phyloP scores from a whole-genome alignment of 2,797 vertebrate species.

The Phoxinus dragarum region DNA sequence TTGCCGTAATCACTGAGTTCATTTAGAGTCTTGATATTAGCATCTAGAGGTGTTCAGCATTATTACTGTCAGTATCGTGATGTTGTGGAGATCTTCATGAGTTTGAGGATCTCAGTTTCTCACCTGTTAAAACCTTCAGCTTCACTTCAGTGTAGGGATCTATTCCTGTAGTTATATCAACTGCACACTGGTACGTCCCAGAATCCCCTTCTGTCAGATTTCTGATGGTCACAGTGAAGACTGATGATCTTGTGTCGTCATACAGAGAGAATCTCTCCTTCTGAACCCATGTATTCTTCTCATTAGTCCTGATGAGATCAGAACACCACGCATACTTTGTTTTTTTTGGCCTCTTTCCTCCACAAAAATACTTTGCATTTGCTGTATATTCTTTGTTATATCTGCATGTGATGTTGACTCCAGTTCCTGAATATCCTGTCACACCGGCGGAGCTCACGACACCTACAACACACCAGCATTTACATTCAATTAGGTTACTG shows the following conservation, averaged over 20 bases:
- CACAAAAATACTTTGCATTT: slow-evolving; percentile 55
- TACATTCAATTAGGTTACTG: too few relatives aligned
- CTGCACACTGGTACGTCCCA: slow-evolving; percentile 37
- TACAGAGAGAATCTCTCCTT: slow-evolving; percentile 40
- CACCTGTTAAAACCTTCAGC: background rate
- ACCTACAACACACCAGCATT: background rate
- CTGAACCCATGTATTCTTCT: background rate
- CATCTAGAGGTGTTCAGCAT: too few relatives aligned
- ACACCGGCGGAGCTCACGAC: slow-evolving; percentile 9
- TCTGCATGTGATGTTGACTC: slow-evolving; percentile 46
- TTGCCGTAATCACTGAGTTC: too few relatives aligned
- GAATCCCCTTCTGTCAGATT: slow-evolving; percentile 28
- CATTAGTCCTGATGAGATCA: background rate
- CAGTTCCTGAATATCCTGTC: slow-evolving; percentile 10
- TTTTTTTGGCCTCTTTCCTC: background rate
- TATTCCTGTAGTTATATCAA: background rate
- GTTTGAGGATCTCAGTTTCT: background rate
- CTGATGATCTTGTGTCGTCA: slow-evolving; percentile 14
- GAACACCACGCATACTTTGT: accelerated
- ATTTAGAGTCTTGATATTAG: too few relatives aligned
- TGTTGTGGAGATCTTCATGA: background rate
- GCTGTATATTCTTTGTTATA: slow-evolving; percentile 21
- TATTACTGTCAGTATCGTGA: background rate
- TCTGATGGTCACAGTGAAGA: slow-evolving; percentile 53
- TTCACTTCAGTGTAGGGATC: background rate